Percentiles rank a stretch among this genome's conserved stretches.
These are phyloP conservation scores for Barbus barbus DNA, from an alignment of 2,113 vertebrate species.

Conservation along the genomic window DNA sequence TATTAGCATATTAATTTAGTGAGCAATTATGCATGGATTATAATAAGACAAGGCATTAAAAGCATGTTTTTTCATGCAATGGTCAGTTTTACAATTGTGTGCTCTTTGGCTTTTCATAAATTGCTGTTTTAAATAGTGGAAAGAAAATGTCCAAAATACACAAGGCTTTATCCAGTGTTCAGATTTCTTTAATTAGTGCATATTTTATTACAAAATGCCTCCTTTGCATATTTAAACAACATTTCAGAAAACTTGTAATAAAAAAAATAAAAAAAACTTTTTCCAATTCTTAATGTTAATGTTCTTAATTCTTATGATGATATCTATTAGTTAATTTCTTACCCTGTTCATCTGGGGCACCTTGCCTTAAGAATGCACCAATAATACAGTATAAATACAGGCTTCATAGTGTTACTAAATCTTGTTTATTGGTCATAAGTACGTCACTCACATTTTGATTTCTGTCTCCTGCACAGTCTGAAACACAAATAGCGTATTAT, in stretches of 20 bases:
- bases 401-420: neutral
- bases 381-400: too few relatives aligned
- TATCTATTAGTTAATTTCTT: too few relatives aligned
- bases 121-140: neutral
- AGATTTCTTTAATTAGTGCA: neutral
- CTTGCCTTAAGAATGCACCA: neutral
- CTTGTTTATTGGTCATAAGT: neutral
- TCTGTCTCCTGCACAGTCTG: slow-evolving; percentile 61
- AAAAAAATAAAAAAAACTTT: too few relatives aligned
- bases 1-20: neutral
- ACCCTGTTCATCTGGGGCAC: too few relatives aligned
- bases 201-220: neutral
- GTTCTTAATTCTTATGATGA: too few relatives aligned
- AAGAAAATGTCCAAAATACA: neutral
- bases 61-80: neutral
- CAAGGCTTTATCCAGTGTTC: neutral
- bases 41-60: neutral
- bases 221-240: neutral
- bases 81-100: neutral
- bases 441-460: slow-evolving; percentile 68
- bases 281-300: too few relatives aligned
- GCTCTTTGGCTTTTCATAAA: neutral
- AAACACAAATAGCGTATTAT: slow-evolving; percentile 61
- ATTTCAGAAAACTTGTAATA: neutral
- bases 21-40: neutral